A percentile compares a stretch with the other conserved stretches of the same genome.
Evolutionary conservation across 2,888 invertebrate genomes (phyloP).

Genomic region (Cotesia congregata): DNA sequence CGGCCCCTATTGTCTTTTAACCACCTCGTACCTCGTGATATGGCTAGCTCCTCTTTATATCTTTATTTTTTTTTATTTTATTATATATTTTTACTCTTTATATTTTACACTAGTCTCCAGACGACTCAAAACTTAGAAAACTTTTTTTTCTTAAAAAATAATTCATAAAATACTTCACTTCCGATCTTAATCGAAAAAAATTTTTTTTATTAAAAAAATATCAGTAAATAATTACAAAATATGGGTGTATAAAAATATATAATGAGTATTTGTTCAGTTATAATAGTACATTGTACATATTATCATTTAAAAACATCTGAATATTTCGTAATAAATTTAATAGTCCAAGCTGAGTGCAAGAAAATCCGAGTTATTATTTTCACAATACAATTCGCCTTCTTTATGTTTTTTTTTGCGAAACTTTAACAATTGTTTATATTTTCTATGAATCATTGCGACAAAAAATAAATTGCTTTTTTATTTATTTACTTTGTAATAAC

Average conservation of each 20-base stretch:
- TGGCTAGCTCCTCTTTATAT: conserved; percentile 35
- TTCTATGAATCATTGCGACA: background rate
- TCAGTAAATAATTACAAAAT: background rate
- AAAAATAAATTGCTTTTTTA: conserved; percentile 2
- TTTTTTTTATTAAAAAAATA: background rate
- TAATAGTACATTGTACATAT: conserved; percentile 1
- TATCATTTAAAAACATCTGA: background rate
- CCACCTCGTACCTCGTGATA: conserved; percentile 40
- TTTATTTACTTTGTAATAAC: conserved; percentile 10
- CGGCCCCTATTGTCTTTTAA: conserved; percentile 64
- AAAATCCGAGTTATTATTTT: conserved; percentile 21
- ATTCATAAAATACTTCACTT: background rate
- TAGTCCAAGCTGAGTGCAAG: background rate
- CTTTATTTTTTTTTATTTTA: background rate
- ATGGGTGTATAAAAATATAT: background rate
- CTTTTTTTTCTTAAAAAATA: background rate
- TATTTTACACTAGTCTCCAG: conserved; percentile 41
- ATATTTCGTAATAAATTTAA: background rate
- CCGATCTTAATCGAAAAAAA: background rate
- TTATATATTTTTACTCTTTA: conserved; percentile 50
- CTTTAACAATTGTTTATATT: background rate
- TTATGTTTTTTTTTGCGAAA: background rate
- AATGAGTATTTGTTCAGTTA: background rate
- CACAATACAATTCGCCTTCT: conserved; percentile 3
- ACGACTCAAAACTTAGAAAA: background rate